Conservation (phyloP, 2,797 vertebrate genomes). For the Enteromius radiatus region DNA sequence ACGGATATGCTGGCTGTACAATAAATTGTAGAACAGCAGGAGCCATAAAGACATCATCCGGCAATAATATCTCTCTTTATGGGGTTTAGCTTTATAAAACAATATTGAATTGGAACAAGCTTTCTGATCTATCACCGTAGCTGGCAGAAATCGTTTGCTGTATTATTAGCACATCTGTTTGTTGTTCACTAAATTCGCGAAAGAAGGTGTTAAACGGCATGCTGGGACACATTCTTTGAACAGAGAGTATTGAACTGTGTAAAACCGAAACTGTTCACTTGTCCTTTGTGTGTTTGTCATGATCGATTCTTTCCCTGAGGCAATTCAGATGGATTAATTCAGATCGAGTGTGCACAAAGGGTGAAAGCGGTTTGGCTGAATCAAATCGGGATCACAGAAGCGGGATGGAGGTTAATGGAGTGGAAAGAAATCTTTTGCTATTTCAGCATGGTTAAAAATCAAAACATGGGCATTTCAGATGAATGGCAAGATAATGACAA, state of each 20-base stretch:
- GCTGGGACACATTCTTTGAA: neutral
- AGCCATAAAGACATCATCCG: conserved; percentile 2
- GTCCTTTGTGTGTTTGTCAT: neutral
- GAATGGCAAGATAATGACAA: neutral
- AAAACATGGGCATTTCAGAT: conserved; percentile 27
- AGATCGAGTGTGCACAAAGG: conserved; percentile 40
- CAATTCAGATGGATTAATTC: conserved; percentile 50
- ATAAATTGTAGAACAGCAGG: conserved; percentile 19
- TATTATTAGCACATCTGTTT: conserved; percentile 43
- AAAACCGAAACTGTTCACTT: neutral
- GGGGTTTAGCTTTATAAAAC: conserved; percentile 1
- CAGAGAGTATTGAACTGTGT: neutral
- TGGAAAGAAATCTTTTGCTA: conserved; percentile 41
- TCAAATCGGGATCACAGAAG: conserved; percentile 33
- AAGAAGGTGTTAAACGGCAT: neutral
- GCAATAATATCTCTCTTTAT: conserved; percentile 9
- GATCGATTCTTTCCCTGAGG: conserved; percentile 31
- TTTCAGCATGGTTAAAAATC: conserved; percentile 42
- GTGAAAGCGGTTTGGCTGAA: conserved; percentile 6
- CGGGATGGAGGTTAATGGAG: conserved; percentile 47
- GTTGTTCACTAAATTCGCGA: conserved; percentile 20
- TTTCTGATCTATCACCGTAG: conserved; percentile 11
- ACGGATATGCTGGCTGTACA: neutral
- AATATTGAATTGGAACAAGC: neutral
- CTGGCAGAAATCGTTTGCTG: neutral